Percentiles rank a stretch among this genome's conserved stretches.
Conservation (phyloP, 2,113 vertebrate species). For the Dasypus novemcinctus region DNA sequence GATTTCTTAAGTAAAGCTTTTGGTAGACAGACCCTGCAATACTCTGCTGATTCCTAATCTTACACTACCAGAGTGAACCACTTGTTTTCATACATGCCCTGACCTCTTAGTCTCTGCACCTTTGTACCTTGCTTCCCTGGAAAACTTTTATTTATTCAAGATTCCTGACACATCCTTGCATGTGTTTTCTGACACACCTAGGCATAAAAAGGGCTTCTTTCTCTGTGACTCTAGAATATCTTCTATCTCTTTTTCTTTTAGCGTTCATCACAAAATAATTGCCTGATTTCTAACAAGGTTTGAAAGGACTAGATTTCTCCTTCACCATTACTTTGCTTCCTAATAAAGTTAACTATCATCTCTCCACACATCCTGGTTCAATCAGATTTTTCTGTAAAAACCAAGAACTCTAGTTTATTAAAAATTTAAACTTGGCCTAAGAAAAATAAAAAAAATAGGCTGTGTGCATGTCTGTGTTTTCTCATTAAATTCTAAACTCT, state of each 20-base stretch:
- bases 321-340: not conserved
- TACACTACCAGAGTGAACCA: not conserved
- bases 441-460: not conserved
- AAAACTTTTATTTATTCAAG: not conserved
- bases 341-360: not conserved
- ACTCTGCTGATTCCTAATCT: not conserved
- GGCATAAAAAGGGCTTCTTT: not conserved
- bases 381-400: not conserved
- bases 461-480: not conserved
- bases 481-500: not conserved
- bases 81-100: not conserved
- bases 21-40: too few species aligned
- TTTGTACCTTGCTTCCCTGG: not conserved
- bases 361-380: not conserved
- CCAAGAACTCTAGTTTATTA: not conserved
- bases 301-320: not conserved
- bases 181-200: not conserved
- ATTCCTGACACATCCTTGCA: not conserved
- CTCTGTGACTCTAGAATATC: not conserved
- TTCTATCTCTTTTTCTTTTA: not conserved
- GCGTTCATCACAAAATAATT: not conserved
- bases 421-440: conserved; percentile 50
- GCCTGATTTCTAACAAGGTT: not conserved
- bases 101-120: not conserved
- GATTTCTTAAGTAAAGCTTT: not conserved